These are phyloP conservation scores for Argyresthia albistria DNA, from an alignment of 2,888 invertebrate genomes.

Conservation along the genomic window DNA sequence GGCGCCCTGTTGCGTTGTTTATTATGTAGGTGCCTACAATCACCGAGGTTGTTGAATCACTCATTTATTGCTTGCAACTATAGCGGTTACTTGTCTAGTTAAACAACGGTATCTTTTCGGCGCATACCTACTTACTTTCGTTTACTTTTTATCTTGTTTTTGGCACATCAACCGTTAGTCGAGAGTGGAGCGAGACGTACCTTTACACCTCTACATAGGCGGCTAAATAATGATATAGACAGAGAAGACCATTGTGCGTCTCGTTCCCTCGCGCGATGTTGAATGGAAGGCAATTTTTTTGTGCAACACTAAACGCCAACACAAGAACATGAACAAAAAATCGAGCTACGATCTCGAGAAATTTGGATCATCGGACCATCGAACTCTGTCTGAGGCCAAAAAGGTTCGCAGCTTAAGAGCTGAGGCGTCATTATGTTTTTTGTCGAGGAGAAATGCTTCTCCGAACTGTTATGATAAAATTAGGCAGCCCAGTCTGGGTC, in stretches of 20 bases:
- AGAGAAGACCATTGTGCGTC: slow-evolving; percentile 28
- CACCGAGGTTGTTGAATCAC: too few species aligned
- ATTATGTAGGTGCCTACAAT: too few species aligned
- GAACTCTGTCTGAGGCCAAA: slow-evolving; percentile 25
- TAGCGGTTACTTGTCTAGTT: slow-evolving; percentile 7
- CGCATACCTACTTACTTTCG: slow-evolving; percentile 42
- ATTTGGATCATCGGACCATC: slow-evolving; percentile 61
- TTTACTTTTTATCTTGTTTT: slow-evolving; percentile 49
- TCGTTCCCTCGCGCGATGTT: slow-evolving; percentile 31
- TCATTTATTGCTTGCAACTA: background rate
- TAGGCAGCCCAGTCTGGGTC: too few species aligned
- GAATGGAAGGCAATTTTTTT: slow-evolving; percentile 48
- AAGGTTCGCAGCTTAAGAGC: background rate
- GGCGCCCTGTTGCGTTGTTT: background rate
- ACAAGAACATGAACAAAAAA: slow-evolving; percentile 50
- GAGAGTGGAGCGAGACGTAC: background rate
- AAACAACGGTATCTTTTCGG: slow-evolving; percentile 26
- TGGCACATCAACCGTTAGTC: slow-evolving; percentile 44
- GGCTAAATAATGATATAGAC: slow-evolving; percentile 20
- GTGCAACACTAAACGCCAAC: slow-evolving; percentile 19
- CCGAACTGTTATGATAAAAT: background rate
- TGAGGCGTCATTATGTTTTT: background rate
- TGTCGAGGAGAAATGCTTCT: too few species aligned
- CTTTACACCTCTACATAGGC: background rate
- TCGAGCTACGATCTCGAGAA: slow-evolving; percentile 42